Conservation (phyloP, 37 sponge, comb jelly and placozoan species). For the Oopsacas minuta region DNA sequence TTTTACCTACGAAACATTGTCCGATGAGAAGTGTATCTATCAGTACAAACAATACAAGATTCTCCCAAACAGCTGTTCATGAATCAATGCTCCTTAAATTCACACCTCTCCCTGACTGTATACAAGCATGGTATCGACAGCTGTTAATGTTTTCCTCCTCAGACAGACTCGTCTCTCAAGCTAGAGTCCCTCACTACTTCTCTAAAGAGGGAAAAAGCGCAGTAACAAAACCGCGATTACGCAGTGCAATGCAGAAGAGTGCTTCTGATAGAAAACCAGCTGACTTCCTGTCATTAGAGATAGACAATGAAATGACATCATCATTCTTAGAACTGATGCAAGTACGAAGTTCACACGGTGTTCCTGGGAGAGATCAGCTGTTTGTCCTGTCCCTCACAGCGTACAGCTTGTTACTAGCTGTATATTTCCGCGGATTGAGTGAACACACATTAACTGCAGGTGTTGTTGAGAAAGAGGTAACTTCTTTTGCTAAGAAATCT, state of each 20-base stretch:
- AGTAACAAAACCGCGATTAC: background rate
- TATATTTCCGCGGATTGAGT: slow-evolving; percentile 11
- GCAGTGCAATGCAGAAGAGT: background rate
- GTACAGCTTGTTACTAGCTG: background rate
- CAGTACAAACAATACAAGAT: too few species aligned
- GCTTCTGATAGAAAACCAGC: background rate
- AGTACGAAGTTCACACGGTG: background rate
- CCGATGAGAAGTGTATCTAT: background rate
- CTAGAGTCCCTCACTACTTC: background rate
- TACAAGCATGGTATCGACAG: background rate
- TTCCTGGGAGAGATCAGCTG: background rate
- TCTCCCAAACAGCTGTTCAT: background rate
- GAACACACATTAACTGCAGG: background rate
- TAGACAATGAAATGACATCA: background rate
- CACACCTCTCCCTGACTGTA: background rate
- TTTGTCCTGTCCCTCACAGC: background rate
- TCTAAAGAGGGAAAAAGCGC: background rate
- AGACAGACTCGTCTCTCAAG: background rate
- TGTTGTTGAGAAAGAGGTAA: background rate
- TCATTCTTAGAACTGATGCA: background rate
- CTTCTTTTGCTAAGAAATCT: background rate
- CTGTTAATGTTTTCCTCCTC: background rate
- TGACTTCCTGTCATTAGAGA: background rate
- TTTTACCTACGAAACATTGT: too few species aligned
- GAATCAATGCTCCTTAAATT: background rate